Evolutionary conservation across 2,888 invertebrate genomes (phyloP).

Genomic region (Autographa pulchrina): DNA sequence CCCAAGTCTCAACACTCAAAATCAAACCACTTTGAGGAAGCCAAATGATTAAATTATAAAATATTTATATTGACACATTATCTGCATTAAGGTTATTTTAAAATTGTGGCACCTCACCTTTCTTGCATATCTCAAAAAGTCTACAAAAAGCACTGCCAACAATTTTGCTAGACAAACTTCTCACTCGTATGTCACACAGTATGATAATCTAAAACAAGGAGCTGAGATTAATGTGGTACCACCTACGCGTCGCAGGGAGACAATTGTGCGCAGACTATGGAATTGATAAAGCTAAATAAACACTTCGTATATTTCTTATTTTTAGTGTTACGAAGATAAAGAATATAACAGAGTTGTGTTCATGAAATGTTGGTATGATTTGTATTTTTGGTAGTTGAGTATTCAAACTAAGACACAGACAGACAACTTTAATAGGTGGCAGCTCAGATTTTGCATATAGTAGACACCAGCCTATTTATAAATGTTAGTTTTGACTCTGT

Average conservation of each 20-base stretch:
- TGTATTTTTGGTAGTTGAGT: neutral
- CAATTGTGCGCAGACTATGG: conserved; percentile 59
- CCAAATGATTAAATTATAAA: too few relatives aligned
- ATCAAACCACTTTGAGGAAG: too few relatives aligned
- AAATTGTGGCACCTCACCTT: too few relatives aligned
- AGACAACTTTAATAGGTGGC: too few relatives aligned
- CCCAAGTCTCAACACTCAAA: too few relatives aligned
- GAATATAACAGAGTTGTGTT: neutral
- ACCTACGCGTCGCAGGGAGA: conserved; percentile 47
- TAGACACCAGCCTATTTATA: too few relatives aligned
- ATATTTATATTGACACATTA: too few relatives aligned
- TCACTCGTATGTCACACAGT: conserved; percentile 48
- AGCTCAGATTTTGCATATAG: too few relatives aligned
- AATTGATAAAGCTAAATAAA: conserved; percentile 60
- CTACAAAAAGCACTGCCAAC: conserved; percentile 9
- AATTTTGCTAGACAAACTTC: conserved; percentile 25
- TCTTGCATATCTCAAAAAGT: too few relatives aligned
- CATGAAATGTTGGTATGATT: neutral
- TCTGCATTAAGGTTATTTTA: too few relatives aligned
- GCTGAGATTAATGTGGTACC: conserved; percentile 66
- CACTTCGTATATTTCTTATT: conserved; percentile 36
- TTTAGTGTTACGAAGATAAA: conserved; percentile 23
- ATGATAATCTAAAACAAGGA: conserved; percentile 66
- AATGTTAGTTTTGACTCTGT: too few relatives aligned
- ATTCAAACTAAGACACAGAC: too few relatives aligned